A percentile compares a stretch with the other conserved stretches of the same genome.
Conservation (phyloP, 2,113 vertebrate genomes). For the Mormyrus lacerda region DNA sequence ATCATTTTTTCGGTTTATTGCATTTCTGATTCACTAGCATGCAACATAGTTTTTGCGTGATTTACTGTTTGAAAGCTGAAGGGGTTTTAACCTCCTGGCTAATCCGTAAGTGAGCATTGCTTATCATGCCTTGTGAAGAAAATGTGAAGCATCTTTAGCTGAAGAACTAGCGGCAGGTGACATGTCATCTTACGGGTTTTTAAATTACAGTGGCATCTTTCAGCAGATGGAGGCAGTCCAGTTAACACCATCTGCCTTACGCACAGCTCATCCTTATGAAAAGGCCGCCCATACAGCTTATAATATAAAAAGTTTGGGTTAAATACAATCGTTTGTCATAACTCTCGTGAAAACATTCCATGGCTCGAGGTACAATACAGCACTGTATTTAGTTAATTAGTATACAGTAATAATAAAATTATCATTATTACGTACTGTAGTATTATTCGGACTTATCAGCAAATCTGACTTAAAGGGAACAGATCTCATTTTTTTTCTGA, state of each 20-base stretch:
- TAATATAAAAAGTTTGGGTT: neutral
- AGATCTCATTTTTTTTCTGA: neutral
- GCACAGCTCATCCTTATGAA: neutral
- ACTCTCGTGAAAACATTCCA: neutral
- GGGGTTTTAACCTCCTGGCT: neutral
- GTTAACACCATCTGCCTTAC: neutral
- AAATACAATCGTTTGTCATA: neutral
- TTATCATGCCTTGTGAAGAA: neutral
- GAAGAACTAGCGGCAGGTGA: neutral
- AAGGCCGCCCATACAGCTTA: neutral
- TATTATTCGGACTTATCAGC: neutral
- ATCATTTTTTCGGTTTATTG: neutral
- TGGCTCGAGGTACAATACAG: neutral
- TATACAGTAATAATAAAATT: no score
- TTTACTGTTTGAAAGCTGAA: neutral
- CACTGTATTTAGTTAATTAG: neutral
- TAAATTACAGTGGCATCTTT: neutral
- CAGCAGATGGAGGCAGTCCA: neutral
- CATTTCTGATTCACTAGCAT: neutral
- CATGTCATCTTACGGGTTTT: neutral
- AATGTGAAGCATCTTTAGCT: neutral
- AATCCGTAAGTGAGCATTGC: neutral
- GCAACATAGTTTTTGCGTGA: neutral
- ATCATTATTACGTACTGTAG: neutral
- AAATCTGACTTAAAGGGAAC: neutral